These are phyloP conservation scores for Aphrocallistes beatrix DNA, from an alignment of 37 sponge, comb jelly and placozoan species.

Conservation along the genomic window DNA sequence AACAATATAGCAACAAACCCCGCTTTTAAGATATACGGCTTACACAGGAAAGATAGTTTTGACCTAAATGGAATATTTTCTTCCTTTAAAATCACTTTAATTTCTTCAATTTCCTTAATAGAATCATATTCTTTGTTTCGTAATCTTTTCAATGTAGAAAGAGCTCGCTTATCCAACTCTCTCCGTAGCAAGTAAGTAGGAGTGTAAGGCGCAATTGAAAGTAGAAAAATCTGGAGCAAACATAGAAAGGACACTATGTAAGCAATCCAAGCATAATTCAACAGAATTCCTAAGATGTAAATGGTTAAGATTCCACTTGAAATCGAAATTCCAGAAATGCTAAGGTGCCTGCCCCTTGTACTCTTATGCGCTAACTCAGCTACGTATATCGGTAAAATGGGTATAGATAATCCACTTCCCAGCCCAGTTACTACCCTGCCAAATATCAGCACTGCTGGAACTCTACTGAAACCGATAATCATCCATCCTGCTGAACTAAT, in stretches of 20 bases:
- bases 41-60: neutral
- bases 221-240: neutral
- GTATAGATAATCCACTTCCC: neutral
- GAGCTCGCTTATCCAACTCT: neutral
- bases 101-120: neutral
- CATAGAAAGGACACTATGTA: neutral
- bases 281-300: neutral
- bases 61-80: neutral
- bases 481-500: neutral
- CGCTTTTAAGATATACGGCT: neutral
- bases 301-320: neutral
- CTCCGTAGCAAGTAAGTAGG: neutral
- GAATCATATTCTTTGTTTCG: neutral
- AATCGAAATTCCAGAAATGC: neutral
- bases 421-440: neutral
- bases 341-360: slow-evolving; percentile 1
- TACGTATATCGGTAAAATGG: neutral
- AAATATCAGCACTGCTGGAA: neutral
- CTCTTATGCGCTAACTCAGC: slow-evolving; percentile 6
- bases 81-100: neutral
- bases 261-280: neutral
- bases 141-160: neutral
- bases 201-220: neutral
- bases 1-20: neutral
- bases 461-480: neutral